Evolutionary conservation across 1,140 invertebrate genomes (phyloP).

Genomic region (Littorina saxatilis): DNA sequence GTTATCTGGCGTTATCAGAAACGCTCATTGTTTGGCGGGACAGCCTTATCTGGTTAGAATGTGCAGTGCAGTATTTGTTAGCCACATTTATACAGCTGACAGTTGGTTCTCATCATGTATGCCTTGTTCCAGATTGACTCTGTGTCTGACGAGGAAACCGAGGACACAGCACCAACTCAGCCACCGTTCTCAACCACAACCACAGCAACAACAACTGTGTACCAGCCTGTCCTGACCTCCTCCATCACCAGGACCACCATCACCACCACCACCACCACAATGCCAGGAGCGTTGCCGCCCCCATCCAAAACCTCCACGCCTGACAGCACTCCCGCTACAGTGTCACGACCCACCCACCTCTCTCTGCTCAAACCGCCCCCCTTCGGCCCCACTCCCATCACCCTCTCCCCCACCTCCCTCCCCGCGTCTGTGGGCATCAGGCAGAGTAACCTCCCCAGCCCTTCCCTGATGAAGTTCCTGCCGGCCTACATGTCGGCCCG

Average conservation of each 20-base stretch:
- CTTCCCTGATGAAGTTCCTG: constrained; percentile 49
- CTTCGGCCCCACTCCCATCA: background rate
- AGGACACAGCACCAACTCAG: background rate
- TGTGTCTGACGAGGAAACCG: constrained; percentile 28
- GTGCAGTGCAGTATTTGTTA: too few relatives aligned
- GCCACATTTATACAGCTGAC: too few relatives aligned
- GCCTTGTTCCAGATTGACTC: constrained; percentile 33
- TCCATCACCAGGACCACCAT: constrained; percentile 5
- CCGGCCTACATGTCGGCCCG: constrained; percentile 46
- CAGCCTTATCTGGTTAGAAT: too few relatives aligned
- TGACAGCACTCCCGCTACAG: background rate
- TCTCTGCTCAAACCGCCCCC: constrained; percentile 35
- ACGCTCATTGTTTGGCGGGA: too few relatives aligned
- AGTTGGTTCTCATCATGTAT: too few relatives aligned
- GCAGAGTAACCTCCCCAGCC: constrained; percentile 42
- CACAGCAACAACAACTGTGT: background rate
- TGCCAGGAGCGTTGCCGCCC: background rate
- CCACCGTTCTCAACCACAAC: background rate
- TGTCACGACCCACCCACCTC: constrained; percentile 38
- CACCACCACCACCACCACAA: constrained; percentile 18
- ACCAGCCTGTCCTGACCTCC: background rate
- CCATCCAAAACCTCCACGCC: too few relatives aligned
- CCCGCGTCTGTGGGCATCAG: too few relatives aligned
- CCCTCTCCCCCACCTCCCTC: too few relatives aligned
- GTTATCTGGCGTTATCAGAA: too few relatives aligned